Conservation (phyloP, 2,888 invertebrate species). For the Gryllus longicercus region DNA sequence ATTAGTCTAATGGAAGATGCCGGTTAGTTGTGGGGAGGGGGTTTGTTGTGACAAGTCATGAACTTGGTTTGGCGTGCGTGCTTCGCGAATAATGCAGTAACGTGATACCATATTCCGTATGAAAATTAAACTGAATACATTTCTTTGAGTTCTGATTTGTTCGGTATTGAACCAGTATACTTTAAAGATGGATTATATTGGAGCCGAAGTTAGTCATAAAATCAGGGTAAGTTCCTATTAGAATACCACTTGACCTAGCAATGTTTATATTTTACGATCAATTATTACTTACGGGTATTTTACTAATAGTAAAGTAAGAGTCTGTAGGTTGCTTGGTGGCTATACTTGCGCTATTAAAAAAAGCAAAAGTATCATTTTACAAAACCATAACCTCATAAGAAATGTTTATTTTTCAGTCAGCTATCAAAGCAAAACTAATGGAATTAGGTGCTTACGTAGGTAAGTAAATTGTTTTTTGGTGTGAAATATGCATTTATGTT, state of each 20-base stretch:
- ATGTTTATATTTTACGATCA: no score
- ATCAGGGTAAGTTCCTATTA: slow-evolving; percentile 64
- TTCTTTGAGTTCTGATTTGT: no score
- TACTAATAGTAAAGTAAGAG: no score
- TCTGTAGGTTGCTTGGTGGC: no score
- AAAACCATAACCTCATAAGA: slow-evolving; percentile 24
- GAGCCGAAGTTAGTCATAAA: slow-evolving; percentile 82
- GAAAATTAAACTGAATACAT: no score
- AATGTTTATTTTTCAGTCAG: slow-evolving; percentile 65
- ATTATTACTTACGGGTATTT: no score
- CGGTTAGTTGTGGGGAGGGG: neutral
- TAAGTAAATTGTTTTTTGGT: slow-evolving; percentile 50
- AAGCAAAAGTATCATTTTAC: neutral
- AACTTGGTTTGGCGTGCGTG: neutral
- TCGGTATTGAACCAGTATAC: neutral
- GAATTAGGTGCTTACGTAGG: slow-evolving; percentile 92
- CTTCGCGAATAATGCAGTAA: neutral
- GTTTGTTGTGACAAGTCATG: neutral
- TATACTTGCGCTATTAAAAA: no score
- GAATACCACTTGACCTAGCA: no score
- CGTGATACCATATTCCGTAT: neutral
- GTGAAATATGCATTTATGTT: no score
- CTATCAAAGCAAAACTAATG: slow-evolving; percentile 91
- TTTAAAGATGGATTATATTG: slow-evolving; percentile 68
- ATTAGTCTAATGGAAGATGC: no score